Conservation (phyloP, 2,888 invertebrate species). For the Idaea aversata region DNA sequence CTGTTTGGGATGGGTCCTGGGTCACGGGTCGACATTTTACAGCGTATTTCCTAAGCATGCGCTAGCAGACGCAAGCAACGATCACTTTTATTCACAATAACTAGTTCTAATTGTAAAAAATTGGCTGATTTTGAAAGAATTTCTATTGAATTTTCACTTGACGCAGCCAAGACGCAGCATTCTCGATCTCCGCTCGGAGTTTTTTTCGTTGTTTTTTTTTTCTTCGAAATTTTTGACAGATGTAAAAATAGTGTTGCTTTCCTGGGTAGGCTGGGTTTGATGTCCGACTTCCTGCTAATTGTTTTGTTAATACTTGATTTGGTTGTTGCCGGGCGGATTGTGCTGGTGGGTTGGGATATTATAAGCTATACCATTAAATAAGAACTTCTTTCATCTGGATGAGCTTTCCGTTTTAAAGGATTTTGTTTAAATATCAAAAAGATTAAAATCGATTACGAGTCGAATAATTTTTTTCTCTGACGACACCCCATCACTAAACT, state of each 20-base stretch:
- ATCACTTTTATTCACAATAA: conserved; percentile 24
- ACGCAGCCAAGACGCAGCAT: conserved; percentile 35
- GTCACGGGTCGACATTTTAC: conserved; percentile 61
- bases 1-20: conserved; percentile 88
- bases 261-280: no score
- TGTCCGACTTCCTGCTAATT: no score
- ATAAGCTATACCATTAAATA: no score
- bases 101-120: conserved; percentile 3
- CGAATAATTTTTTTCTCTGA: no score
- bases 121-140: conserved; percentile 18
- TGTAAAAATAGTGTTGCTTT: conserved; percentile 10
- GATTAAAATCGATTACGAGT: no score
- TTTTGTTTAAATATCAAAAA: no score
- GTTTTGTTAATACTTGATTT: no score
- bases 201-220: conserved; percentile 7
- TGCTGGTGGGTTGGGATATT: no score
- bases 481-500: no score
- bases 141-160: conserved; percentile 18
- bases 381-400: no score
- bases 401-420: no score
- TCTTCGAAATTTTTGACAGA: conserved; percentile 11
- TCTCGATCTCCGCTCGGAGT: conserved; percentile 20
- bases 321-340: no score
- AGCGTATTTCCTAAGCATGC: conserved; percentile 19
- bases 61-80: conserved; percentile 20